Conservation (phyloP, 2,113 vertebrate genomes). For the Sorex araneus region DNA sequence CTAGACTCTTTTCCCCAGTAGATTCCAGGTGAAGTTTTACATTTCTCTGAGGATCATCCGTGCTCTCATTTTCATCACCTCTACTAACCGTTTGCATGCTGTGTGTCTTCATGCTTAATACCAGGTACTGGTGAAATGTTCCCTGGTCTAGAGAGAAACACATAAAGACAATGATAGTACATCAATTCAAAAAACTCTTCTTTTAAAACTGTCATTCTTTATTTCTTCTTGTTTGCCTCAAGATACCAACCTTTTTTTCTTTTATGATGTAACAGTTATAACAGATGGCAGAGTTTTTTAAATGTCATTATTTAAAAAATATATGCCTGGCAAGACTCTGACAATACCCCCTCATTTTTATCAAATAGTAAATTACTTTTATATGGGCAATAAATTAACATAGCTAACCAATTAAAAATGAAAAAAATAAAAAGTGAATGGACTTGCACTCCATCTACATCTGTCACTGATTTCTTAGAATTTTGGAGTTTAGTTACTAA, state of each 20-base stretch:
- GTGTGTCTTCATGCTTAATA: not conserved
- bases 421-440: not conserved
- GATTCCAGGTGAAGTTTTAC: not conserved
- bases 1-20: not conserved
- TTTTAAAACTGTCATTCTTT: not conserved
- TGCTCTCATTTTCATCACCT: not conserved
- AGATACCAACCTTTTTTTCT: not conserved
- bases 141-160: not conserved
- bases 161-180: not conserved
- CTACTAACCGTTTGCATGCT: not conserved
- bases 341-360: not conserved
- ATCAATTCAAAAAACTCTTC: not conserved
- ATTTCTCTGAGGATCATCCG: not conserved
- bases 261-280: constrained; percentile 1
- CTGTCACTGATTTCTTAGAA: not conserved
- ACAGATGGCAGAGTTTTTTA: not conserved
- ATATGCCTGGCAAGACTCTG: not conserved
- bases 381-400: constrained; percentile 6
- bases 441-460: not conserved
- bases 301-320: not conserved
- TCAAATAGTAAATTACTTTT: constrained; percentile 48
- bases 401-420: not conserved
- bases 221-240: not conserved
- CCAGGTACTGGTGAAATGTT: not conserved
- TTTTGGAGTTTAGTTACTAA: not conserved